Base-by-base conservation (phyloP, 2,797 vertebrate species). In the Hyperoplus immaculatus region DNA sequence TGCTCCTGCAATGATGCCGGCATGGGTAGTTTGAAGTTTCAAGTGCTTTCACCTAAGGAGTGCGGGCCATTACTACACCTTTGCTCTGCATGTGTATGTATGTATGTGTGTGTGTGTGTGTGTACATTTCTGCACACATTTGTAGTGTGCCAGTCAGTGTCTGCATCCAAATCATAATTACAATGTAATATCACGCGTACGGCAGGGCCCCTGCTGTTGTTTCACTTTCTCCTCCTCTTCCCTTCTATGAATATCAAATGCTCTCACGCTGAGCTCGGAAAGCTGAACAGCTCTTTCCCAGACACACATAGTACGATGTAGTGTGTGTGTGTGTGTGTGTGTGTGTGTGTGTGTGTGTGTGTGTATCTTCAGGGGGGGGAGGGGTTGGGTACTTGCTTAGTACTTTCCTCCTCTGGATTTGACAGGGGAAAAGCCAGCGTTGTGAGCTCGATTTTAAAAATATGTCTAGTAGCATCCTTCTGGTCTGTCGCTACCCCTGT, bases 191-290 rank as follows among this genome's bases (percentile, higher is more conserved):
- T 93, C 91, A 93, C 89, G 91, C 86, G 85, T 93, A 84, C 89
- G 89, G 87, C 89, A 85, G 81, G 84, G 86, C 89, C 88, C 91
- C 91, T 8, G 84, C 91, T 94, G 92, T 91, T 93, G 93, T 94
- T 91, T 92, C 90, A 89, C 86, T 89, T 89, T 92, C 89, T 92
- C 90, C 85, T 91, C 85, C 81, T 92, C 88, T 87, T 88, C 89
- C 84, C 87, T 92, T 94, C 94, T 84, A 96, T 96, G 95, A 96
- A 96, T 95, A 96, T 94, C 91, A 95, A 95, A 95, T 93, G 92
- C 87, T 87, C 85, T 91, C 95, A 94, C n/a, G 93, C 95, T 95
- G 95, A 80, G 93, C 89, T 85, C 84, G 73, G 84, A 94, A 91
- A 94, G 93, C 94, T 88, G 90, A 86, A 82, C 88, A 82, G 90